Evolutionary conservation across 2,888 invertebrate species (phyloP), one percentile per base, ranked within the genome.

Genomic region (Electrophaes corylata): DNA sequence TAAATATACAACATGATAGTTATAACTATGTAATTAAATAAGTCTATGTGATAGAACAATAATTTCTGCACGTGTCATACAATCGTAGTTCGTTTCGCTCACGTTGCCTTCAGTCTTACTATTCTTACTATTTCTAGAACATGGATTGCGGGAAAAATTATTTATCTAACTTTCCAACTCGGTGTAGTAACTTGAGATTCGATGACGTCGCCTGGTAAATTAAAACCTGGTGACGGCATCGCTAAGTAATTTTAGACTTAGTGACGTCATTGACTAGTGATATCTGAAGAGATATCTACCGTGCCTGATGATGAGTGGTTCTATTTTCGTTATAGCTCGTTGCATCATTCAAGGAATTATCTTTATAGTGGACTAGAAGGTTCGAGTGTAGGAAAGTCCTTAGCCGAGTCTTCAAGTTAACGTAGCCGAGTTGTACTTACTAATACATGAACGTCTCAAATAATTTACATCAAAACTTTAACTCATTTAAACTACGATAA

Each of bases 1-100:
- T 85, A 85, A 89, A 88, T 90, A 86, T 90, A 90, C 89, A 91
- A 90, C 90, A 88, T 85, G 79, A 81, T 89, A 86, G 76, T 86
- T 80, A 81, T 79, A 85, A 78, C 86, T 86, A 87, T 83, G 67
- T 80, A 81, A 79, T 83, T 81, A 83, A 79, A 86, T 84, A 86
- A 82, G 76, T 84, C 88, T 86, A 88, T 86, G 85, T 88, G 86
- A 85, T 83, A 82, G 81, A 83, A 84, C 81, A 75, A 76, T 79
- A 76, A 73, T 79, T 80, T 76, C 76, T 79, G 83, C 80, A 79
- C 76, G 82, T 81, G 78, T 75, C 67, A 60, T 71, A 72, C 71
- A 71, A 71, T 73, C 73, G 73, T 71, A 67, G 65, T 66, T 62
- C 64, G 62, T 78, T 83, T 84, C 83, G 81, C 83, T 84, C 79